A percentile compares a stretch with the other conserved stretches of the same genome.
Conservation (phyloP, 2,888 invertebrate species). For the Sinodicranocentrus sp. region DNA sequence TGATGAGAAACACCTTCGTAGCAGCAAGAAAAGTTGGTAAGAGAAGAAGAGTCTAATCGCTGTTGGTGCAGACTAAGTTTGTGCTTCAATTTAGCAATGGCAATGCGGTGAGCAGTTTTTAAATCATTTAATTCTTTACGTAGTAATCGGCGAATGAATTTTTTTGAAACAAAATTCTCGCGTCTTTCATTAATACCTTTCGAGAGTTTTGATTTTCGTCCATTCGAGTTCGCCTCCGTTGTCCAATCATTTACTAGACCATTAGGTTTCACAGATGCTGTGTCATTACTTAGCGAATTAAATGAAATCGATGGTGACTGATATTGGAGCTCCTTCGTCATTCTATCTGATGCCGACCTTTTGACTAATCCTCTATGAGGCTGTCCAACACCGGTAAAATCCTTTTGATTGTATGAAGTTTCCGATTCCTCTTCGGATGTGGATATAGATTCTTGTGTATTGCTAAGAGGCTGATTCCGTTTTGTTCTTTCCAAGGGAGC, state of each 20-base stretch:
- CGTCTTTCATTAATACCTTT: constrained; percentile 29
- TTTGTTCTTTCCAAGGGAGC: constrained; percentile 22
- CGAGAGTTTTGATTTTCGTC: neutral
- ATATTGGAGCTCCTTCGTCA: constrained; percentile 36
- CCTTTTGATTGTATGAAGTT: too few species aligned
- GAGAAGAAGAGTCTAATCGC: constrained; percentile 1
- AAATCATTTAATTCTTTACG: constrained; percentile 28
- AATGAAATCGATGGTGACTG: neutral
- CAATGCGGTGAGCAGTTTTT: constrained; percentile 14
- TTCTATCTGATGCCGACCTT: constrained; percentile 28
- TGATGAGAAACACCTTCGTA: constrained; percentile 17
- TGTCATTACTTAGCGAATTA: constrained; percentile 32
- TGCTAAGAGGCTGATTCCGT: neutral
- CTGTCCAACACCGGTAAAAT: too few species aligned
- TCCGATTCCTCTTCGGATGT: neutral
- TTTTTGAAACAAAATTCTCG: neutral
- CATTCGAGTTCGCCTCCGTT: neutral
- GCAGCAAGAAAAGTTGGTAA: constrained; percentile 38
- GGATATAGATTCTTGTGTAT: too few species aligned
- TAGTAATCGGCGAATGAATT: neutral
- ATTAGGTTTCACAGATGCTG: neutral
- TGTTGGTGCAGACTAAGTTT: constrained; percentile 15
- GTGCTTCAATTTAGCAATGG: constrained; percentile 21
- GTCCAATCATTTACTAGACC: constrained; percentile 6
- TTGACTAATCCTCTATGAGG: constrained; percentile 33